Percentiles rank a stretch among this genome's conserved stretches.
These are phyloP conservation scores for Lepilemur ruficaudatus DNA, from an alignment of 2,797 vertebrate genomes.

Conservation along the genomic window DNA sequence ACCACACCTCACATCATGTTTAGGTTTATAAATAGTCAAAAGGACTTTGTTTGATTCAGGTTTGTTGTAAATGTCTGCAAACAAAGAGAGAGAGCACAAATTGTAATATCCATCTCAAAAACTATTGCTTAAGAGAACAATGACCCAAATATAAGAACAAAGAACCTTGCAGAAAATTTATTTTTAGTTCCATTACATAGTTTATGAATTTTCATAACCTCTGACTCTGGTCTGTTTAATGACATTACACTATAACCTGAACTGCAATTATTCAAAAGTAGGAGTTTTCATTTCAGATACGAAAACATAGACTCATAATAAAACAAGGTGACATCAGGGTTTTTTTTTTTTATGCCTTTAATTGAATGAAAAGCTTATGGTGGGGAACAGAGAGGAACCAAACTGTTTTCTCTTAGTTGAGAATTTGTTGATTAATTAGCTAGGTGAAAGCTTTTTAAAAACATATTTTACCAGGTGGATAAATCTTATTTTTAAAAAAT, in stretches of 20 bases:
- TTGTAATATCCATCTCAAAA: neutral
- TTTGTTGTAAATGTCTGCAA: neutral
- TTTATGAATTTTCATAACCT: neutral
- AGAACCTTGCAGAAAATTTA: neutral
- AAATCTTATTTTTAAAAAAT: constrained; percentile 11
- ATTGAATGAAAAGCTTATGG: neutral
- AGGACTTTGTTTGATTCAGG: neutral
- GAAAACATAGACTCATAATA: neutral
- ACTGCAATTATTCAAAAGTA: neutral
- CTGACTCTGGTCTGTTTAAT: neutral
- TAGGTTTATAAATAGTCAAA: neutral
- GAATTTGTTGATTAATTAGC: neutral
- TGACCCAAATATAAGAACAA: neutral
- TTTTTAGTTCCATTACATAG: neutral
- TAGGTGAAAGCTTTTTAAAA: neutral
- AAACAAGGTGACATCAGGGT: neutral
- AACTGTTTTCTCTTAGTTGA: neutral
- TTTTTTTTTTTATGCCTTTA: neutral
- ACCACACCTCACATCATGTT: neutral
- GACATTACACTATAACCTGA: neutral
- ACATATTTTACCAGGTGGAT: neutral
- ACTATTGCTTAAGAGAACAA: neutral
- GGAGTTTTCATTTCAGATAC: neutral
- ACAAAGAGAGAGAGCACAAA: neutral
- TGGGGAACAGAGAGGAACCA: neutral